phyloP scores from a whole-genome alignment of 2,797 vertebrate species.

The Lithobates sylvaticus region DNA sequence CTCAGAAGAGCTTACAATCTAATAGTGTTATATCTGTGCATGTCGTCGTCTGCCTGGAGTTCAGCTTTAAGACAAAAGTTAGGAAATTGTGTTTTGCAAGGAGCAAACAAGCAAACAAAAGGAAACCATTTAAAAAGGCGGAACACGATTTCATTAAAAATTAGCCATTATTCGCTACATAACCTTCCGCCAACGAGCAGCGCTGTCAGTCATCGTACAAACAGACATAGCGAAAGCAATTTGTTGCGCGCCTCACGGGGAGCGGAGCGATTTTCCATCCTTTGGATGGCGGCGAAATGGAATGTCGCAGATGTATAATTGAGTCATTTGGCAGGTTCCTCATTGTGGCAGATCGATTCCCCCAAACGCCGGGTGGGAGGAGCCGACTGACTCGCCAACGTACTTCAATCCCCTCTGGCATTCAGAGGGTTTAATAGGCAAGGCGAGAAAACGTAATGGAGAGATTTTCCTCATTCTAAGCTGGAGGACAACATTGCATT shows the following conservation, averaged over 20 bases:
- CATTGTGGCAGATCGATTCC: neutral
- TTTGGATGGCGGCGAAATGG: neutral
- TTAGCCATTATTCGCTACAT: neutral
- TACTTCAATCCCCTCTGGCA: neutral
- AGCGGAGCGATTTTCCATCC: neutral
- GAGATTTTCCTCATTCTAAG: constrained; percentile 20
- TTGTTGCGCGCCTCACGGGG: neutral
- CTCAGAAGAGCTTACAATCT: too few species aligned
- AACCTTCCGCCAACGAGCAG: neutral
- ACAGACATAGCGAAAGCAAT: neutral
- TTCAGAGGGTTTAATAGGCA: constrained; percentile 12
- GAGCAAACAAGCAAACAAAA: too few species aligned
- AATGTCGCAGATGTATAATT: constrained; percentile 13
- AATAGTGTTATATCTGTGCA: too few species aligned
- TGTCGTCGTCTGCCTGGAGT: too few species aligned
- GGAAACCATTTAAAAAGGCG: neutral
- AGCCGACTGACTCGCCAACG: neutral
- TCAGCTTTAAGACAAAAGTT: too few species aligned
- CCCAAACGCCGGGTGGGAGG: neutral
- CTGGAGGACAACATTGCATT: constrained; percentile 8
- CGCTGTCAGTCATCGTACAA: neutral
- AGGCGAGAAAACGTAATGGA: constrained; percentile 18
- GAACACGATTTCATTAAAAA: neutral
- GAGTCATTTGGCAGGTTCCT: neutral
- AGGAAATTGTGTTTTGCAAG: too few species aligned